Evolutionary conservation across 1,140 invertebrate species (phyloP).

Genomic region (Gryon sp.): DNA sequence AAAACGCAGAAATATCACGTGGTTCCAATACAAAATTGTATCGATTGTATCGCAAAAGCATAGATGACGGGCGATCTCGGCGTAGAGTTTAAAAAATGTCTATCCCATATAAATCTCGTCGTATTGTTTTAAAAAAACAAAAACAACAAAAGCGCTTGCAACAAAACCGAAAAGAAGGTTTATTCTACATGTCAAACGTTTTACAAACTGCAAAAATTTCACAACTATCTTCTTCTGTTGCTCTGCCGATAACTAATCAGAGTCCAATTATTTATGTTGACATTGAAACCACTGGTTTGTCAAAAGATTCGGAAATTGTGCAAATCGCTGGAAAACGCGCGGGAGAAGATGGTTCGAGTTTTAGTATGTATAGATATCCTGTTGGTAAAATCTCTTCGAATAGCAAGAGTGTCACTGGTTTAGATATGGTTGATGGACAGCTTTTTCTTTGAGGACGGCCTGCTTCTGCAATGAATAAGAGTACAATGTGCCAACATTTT

Average conservation of each 20-base stretch:
- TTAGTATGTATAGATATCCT: neutral
- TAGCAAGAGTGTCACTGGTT: neutral
- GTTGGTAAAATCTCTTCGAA: neutral
- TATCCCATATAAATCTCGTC: conserved; percentile 1
- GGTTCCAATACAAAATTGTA: neutral
- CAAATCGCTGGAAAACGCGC: neutral
- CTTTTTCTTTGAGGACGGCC: neutral
- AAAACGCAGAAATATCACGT: neutral
- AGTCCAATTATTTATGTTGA: neutral
- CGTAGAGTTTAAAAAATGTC: neutral
- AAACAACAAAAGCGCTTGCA: neutral
- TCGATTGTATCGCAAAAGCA: neutral
- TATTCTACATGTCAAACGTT: conserved; percentile 8
- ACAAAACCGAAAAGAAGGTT: conserved; percentile 1
- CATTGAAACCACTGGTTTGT: conserved; percentile 11
- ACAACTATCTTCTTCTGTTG: neutral
- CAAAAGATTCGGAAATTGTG: neutral
- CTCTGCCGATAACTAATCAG: neutral
- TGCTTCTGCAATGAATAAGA: neutral
- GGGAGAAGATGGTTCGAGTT: neutral
- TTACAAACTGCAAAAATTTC: neutral
- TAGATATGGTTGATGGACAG: neutral
- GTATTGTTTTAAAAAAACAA: neutral
- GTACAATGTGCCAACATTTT: neutral
- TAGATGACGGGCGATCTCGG: neutral